phyloP scores from a whole-genome alignment of 2,888 invertebrate species.

The Trissonchulus latispiculum region DNA sequence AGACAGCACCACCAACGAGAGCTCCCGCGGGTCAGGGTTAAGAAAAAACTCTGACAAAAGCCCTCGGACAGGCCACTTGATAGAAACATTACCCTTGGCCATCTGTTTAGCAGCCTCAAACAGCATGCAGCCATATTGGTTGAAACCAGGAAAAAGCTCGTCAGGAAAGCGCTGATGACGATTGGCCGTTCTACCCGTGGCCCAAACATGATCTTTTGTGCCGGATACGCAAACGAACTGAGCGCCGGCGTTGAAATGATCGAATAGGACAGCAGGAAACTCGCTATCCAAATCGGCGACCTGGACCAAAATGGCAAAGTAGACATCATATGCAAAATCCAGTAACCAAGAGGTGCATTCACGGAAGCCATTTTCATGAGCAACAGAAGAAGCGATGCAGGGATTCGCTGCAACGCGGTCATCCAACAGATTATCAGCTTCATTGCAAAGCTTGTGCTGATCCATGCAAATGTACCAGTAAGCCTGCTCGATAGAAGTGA shows the following conservation, averaged over 20 bases:
- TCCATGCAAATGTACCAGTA: background rate
- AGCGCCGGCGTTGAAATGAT: background rate
- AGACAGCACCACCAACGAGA: background rate
- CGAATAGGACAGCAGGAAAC: background rate
- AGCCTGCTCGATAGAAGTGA: background rate
- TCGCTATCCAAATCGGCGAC: background rate
- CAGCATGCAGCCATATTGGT: background rate
- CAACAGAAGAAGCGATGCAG: background rate
- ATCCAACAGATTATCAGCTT: background rate
- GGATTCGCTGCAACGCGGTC: background rate
- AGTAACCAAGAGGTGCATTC: background rate
- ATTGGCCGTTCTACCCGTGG: background rate
- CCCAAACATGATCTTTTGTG: background rate
- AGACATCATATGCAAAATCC: background rate
- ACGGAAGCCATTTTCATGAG: background rate
- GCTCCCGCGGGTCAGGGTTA: background rate
- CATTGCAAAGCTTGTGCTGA: background rate
- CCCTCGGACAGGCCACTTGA: no score
- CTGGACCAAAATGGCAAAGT: background rate
- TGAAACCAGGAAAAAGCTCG: background rate
- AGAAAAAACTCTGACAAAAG: background rate
- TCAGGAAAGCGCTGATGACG: background rate
- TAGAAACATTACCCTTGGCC: background rate
- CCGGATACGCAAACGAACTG: background rate
- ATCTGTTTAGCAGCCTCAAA: background rate